These are phyloP conservation scores for Galerucella pusilla DNA, from an alignment of 2,888 invertebrate genomes.

Conservation along the genomic window DNA sequence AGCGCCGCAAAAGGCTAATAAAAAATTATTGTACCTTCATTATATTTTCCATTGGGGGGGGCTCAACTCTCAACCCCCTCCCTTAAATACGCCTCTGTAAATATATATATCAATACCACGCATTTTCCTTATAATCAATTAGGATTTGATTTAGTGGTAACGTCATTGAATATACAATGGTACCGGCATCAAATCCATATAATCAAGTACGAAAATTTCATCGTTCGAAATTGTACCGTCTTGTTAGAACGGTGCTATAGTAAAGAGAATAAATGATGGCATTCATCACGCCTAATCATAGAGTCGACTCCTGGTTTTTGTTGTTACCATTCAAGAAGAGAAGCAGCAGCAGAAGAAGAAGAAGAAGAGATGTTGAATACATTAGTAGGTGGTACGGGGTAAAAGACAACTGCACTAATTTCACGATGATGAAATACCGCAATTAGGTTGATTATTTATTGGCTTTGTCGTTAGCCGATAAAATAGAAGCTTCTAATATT, in stretches of 20 bases:
- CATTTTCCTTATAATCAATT: conserved; percentile 14
- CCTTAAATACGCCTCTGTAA: too few relatives aligned
- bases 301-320: conserved; percentile 17
- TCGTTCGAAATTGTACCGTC: conserved; percentile 10
- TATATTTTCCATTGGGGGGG: too few relatives aligned
- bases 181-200: conserved; percentile 11
- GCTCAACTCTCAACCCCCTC: too few relatives aligned
- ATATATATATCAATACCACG: background rate
- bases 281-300: conserved; percentile 27
- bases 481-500: background rate
- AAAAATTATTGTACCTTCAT: too few relatives aligned
- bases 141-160: conserved; percentile 13
- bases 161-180: conserved; percentile 12
- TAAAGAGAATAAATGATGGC: conserved; percentile 28
- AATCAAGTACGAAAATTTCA: conserved; percentile 20
- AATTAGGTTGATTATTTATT: conserved; percentile 5
- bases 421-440: background rate
- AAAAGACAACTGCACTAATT: conserved; percentile 9
- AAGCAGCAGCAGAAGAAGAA: background rate
- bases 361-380: conserved; percentile 7
- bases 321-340: conserved; percentile 18
- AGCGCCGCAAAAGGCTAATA: too few relatives aligned
- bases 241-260: conserved; percentile 8
- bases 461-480: background rate
- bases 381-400: conserved; percentile 13